Base-by-base conservation (phyloP, 2,113 vertebrate genomes). In the Megaleporinus macrocephalus region DNA sequence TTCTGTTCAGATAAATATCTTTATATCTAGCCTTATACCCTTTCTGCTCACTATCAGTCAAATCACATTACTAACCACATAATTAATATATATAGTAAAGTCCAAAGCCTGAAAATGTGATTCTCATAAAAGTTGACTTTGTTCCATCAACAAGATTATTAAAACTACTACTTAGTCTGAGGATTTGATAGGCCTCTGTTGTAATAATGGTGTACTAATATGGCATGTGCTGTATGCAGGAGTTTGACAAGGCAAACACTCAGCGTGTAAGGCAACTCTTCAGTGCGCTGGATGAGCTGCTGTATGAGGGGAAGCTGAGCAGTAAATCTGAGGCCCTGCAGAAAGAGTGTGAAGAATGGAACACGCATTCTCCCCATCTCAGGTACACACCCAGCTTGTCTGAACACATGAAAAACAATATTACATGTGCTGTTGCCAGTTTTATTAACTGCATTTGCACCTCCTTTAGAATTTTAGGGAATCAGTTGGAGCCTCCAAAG, bases 211-310 rank as follows among this genome's bases (percentile, higher is more conserved):
- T 29, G 11, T 51, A 15, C 9, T 9, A 16, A 1, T 49, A 5
- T 51, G 49, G 29, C 30, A 61, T 66, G 22, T 79, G 59, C 61
- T 26, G 47, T 82, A 51, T 87, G 53, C 69, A 97, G 96, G 96
- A 97, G 74, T 96, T 95, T 86, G 96, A 97, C 87, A 92, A 90
- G 87, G 92, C 79, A 41, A 96, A 90, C 66, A 93, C 94, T 0
- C 91, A 94, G 81, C 93, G 87, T 84, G 95, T 97, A 0, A 90
- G 93, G 71, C 94, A 94, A 82, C 89, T 96, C 30, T 93, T 97
- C 78, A 92, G 90, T 89, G 94, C 95, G 78, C 93, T 96, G 4
- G 95, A 96, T 79, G 95, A 96, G 90, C 92, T 96, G 90, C 82
- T 97, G 44, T 97, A 96, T 87, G 95, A 96, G 90, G 95, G 92